These are phyloP conservation scores for Plotosus lineatus DNA, from an alignment of 2,113 vertebrate genomes.

Conservation along the genomic window DNA sequence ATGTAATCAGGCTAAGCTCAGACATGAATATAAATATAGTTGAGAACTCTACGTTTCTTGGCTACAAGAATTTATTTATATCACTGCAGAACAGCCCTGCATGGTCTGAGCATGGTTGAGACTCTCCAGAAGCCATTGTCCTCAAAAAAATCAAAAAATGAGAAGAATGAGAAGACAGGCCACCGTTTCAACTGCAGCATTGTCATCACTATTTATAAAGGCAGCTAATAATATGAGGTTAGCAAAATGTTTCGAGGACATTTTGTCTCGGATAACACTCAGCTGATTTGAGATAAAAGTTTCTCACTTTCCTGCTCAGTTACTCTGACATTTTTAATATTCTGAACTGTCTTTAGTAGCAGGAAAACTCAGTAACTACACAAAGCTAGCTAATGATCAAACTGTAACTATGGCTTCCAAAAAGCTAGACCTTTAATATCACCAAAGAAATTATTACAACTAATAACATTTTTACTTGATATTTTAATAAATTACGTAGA, in stretches of 20 bases:
- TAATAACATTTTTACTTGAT: not conserved
- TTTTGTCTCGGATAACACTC: not conserved
- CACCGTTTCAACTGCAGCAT: not conserved
- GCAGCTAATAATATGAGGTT: not conserved
- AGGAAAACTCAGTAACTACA: not conserved
- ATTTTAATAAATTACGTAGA: not conserved
- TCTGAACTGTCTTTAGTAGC: too few relatives aligned
- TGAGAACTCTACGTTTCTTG: conserved; percentile 27
- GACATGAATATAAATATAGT: conserved; percentile 23
- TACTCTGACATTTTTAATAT: not conserved
- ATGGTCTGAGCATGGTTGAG: conserved; percentile 34
- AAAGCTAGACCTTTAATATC: too few relatives aligned
- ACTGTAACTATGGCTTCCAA: too few relatives aligned
- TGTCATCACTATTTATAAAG: not conserved
- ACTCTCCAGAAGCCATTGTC: conserved; percentile 44
- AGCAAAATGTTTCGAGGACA: not conserved
- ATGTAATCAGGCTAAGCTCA: not conserved
- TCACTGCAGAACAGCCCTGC: conserved; percentile 56
- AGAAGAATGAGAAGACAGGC: conserved; percentile 29
- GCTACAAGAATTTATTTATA: conserved; percentile 56
- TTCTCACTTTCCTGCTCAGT: not conserved
- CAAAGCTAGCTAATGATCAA: not conserved
- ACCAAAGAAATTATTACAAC: not conserved
- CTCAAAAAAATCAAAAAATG: conserved; percentile 38
- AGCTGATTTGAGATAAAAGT: not conserved